These are phyloP conservation scores for Natator depressus DNA, from an alignment of 2,113 vertebrate genomes.

Conservation along the genomic window DNA sequence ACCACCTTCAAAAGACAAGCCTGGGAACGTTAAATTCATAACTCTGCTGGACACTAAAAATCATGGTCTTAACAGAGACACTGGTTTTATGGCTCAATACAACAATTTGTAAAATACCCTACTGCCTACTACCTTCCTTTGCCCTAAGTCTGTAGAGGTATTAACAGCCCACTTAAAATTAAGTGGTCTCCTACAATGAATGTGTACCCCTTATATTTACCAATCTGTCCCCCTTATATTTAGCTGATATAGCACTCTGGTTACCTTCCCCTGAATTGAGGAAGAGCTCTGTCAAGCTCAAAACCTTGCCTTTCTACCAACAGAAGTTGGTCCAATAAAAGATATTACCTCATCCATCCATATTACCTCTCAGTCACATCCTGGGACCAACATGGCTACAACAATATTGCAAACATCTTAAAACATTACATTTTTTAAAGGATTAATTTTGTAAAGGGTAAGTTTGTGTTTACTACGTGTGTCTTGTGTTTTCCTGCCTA, in stretches of 20 bases:
- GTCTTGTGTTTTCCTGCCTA: background rate
- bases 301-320: background rate
- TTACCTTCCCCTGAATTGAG: background rate
- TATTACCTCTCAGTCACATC: background rate
- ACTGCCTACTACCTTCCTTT: background rate
- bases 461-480: background rate
- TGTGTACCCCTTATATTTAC: background rate
- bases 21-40: background rate
- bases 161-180: background rate
- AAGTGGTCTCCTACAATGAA: background rate
- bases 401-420: background rate
- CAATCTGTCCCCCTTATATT: background rate
- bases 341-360: background rate
- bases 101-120: background rate
- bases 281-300: background rate
- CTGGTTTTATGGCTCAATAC: background rate
- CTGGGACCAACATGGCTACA: background rate
- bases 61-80: background rate
- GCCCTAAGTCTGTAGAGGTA: background rate
- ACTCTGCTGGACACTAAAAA: background rate
- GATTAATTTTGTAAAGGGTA: background rate
- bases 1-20: background rate
- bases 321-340: background rate
- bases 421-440: background rate
- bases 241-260: background rate